Evolutionary conservation across 2,888 invertebrate genomes (phyloP).

Genomic region (Drosophila aldrichi): DNA sequence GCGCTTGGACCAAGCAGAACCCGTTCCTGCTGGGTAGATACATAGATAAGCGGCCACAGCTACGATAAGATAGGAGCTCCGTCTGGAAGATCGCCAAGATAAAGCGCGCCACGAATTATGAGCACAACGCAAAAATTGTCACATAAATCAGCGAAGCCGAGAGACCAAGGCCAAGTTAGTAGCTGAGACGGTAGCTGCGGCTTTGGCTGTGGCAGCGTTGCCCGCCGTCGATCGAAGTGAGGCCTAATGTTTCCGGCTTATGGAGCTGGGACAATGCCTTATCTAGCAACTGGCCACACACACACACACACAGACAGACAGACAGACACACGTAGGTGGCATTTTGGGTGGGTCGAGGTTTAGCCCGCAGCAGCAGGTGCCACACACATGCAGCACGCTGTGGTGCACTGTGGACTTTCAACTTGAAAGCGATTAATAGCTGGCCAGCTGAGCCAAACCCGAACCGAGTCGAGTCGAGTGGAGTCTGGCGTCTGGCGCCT

Average conservation of each 20-base stretch:
- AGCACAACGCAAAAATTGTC: conserved; percentile 44
- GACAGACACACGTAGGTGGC: conserved; percentile 10
- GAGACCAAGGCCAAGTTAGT: too few relatives aligned
- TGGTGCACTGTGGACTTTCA: conserved; percentile 31
- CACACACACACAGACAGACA: neutral
- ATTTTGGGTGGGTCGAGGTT: conserved; percentile 34
- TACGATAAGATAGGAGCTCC: conserved; percentile 25
- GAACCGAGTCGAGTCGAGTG: conserved; percentile 6
- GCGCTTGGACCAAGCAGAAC: conserved; percentile 16
- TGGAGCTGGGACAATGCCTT: conserved; percentile 40
- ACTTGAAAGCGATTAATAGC: conserved; percentile 56
- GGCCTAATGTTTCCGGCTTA: conserved; percentile 41
- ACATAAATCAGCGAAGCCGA: conserved; percentile 46
- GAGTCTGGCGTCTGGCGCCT: conserved; percentile 49
- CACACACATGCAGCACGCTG: conserved; percentile 42
- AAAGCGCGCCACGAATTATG: conserved; percentile 44
- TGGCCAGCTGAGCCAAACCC: conserved; percentile 36
- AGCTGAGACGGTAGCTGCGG: too few relatives aligned
- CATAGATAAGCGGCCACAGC: conserved; percentile 18
- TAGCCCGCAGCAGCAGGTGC: conserved; percentile 61
- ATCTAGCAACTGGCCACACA: conserved; percentile 25
- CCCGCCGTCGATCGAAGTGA: conserved; percentile 39
- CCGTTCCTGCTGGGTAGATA: conserved; percentile 3
- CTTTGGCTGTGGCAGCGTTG: too few relatives aligned
- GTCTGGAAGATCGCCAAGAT: conserved; percentile 35